Percentiles rank a stretch among this genome's conserved stretches.
These are phyloP conservation scores for Leptinotarsa haldemani DNA, from an alignment of 2,888 invertebrate genomes.

Conservation along the genomic window DNA sequence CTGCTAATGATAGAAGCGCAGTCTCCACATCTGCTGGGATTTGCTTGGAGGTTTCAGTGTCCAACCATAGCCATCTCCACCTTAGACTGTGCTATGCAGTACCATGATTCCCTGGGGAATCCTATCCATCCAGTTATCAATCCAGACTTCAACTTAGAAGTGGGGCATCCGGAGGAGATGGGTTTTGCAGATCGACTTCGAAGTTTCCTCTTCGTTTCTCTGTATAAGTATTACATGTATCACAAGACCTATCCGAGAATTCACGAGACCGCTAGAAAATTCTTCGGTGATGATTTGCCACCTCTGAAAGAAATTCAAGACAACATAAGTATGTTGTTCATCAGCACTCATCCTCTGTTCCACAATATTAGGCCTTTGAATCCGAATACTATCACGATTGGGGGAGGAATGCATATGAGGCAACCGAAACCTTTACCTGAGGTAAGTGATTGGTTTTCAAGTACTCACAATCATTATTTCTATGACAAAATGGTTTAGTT, in stretches of 20 bases:
- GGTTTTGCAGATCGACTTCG: slow-evolving; percentile 44
- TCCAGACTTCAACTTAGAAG: slow-evolving; percentile 55
- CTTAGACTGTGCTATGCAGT: slow-evolving; percentile 53
- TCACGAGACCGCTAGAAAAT: slow-evolving; percentile 46
- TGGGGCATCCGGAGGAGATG: slow-evolving; percentile 47
- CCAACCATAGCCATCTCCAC: slow-evolving; percentile 60
- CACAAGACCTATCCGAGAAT: slow-evolving; percentile 33
- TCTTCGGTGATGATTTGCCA: slow-evolving; percentile 57
- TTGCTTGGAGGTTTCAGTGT: slow-evolving; percentile 57
- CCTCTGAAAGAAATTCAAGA: slow-evolving; percentile 50
- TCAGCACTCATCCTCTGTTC: slow-evolving; percentile 59
- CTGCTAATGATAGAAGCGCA: slow-evolving; percentile 58
- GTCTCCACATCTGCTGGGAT: slow-evolving; percentile 52
- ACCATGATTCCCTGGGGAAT: slow-evolving; percentile 58
- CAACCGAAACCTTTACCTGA: slow-evolving; percentile 50
- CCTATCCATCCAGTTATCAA: slow-evolving; percentile 58
- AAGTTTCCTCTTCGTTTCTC: slow-evolving; percentile 42
- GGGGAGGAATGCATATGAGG: slow-evolving; percentile 55
- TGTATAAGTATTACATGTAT: slow-evolving; percentile 28
- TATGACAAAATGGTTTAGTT: too few species aligned
- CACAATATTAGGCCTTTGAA: slow-evolving; percentile 55
- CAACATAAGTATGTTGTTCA: slow-evolving; percentile 58
- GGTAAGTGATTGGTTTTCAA: slow-evolving; percentile 45
- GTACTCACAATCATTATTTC: too few species aligned
- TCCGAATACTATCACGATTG: slow-evolving; percentile 58